These are phyloP conservation scores for Rhabditoides inermis DNA, from an alignment of 2,888 invertebrate genomes.

Conservation along the genomic window DNA sequence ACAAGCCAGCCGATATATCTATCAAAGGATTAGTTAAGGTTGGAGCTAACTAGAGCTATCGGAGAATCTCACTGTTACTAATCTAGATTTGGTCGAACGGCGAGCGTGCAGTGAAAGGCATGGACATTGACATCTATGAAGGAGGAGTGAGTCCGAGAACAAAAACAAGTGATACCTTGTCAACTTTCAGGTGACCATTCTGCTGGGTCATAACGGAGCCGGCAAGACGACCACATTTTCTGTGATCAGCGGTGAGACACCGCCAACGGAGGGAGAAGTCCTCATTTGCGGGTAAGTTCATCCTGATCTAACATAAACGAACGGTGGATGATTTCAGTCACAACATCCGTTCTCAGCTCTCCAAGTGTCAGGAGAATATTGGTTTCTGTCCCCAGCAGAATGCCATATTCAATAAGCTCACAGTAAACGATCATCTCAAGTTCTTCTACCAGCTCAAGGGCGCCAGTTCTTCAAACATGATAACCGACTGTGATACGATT, in stretches of 20 bases:
- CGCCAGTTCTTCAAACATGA: slow-evolving; percentile 6
- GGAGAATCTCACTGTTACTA: too few species aligned
- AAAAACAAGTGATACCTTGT: too few species aligned
- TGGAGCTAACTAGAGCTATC: too few species aligned
- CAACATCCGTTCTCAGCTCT: slow-evolving; percentile 19
- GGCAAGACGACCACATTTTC: slow-evolving; percentile 42
- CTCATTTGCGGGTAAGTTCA: slow-evolving; percentile 35
- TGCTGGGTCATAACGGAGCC: slow-evolving; percentile 51
- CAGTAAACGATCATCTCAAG: slow-evolving; percentile 44
- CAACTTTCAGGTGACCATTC: slow-evolving; percentile 38
- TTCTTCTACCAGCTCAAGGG: slow-evolving; percentile 41
- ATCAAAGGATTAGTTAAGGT: too few species aligned
- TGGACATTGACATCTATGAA: slow-evolving; percentile 36
- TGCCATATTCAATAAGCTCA: slow-evolving; percentile 41
- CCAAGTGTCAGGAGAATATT: slow-evolving; percentile 27
- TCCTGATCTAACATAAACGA: too few species aligned
- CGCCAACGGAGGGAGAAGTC: slow-evolving; percentile 28
- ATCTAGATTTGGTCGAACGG: too few species aligned
- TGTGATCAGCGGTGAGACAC: slow-evolving; percentile 34
- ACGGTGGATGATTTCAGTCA: too few species aligned
- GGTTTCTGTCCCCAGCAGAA: slow-evolving; percentile 48
- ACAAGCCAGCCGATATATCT: too few species aligned
- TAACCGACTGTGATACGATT: slow-evolving; percentile 21
- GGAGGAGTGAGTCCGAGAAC: slow-evolving; percentile 19
- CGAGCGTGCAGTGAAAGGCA: slow-evolving; percentile 41